These are phyloP conservation scores for Cromileptes altivelis DNA, from an alignment of 2,113 vertebrate genomes.

Conservation along the genomic window DNA sequence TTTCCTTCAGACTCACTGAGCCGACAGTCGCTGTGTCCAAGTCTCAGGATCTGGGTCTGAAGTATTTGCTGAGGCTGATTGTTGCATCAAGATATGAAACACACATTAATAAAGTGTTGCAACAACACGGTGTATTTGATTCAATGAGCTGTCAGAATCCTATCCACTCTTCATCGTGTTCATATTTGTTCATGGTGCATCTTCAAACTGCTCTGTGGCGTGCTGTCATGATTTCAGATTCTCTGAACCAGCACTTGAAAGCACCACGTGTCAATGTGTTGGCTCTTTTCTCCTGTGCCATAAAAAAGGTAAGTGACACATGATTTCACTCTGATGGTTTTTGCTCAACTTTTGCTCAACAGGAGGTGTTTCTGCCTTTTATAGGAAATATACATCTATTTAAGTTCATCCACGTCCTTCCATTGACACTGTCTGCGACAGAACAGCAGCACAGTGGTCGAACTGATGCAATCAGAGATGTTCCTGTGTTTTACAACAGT, in stretches of 20 bases:
- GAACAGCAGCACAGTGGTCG: too few species aligned
- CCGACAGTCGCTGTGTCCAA: neutral
- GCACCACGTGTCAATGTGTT: neutral
- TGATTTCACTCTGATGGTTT: too few species aligned
- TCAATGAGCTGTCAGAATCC: neutral
- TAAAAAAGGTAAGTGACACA: neutral
- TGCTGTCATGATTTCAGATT: neutral
- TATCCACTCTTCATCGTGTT: neutral
- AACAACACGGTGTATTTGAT: neutral
- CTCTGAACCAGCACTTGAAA: neutral
- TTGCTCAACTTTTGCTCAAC: too few species aligned
- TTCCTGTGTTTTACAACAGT: neutral
- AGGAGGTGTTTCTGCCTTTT: too few species aligned
- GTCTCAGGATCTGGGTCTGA: too few species aligned
- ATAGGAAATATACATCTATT: neutral
- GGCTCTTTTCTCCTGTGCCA: neutral
- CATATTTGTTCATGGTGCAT: neutral
- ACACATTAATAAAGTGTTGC: neutral
- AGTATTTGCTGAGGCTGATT: neutral
- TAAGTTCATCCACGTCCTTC: neutral
- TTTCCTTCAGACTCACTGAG: neutral
- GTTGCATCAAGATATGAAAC: neutral
- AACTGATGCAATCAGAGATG: neutral
- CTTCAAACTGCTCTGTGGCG: neutral
- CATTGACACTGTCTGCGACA: neutral